Evolutionary conservation across 2,797 vertebrate species (phyloP).

Genomic region (Anolis apletophallus): DNA sequence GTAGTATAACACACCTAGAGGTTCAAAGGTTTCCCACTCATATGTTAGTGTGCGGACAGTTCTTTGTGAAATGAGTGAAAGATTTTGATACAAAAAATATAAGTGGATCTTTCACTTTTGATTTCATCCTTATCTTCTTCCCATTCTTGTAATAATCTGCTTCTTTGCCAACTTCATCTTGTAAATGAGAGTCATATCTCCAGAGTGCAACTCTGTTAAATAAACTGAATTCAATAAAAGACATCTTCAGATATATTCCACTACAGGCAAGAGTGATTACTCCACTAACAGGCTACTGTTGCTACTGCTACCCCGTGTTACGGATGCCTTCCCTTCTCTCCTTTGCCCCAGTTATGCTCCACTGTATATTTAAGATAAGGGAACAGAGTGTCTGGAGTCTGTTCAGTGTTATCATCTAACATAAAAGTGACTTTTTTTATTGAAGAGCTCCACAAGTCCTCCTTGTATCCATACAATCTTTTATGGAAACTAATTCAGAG

Average conservation of each 20-base stretch:
- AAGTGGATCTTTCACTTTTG: slow-evolving; percentile 63
- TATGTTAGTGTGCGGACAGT: background rate
- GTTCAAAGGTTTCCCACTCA: background rate
- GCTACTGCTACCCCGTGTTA: slow-evolving; percentile 80
- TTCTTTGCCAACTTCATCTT: slow-evolving; percentile 79
- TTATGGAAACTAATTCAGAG: slow-evolving; percentile 78
- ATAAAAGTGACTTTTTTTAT: slow-evolving; percentile 82
- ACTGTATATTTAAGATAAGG: slow-evolving; percentile 84
- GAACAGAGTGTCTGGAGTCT: slow-evolving; percentile 80
- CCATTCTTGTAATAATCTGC: slow-evolving; percentile 80
- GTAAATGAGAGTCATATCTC: slow-evolving; percentile 84
- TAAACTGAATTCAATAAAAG: slow-evolving; percentile 84
- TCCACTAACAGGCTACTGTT: slow-evolving; percentile 79
- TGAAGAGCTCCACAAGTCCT: slow-evolving; percentile 74
- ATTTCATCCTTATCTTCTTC: slow-evolving; percentile 76
- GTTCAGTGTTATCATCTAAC: slow-evolving; percentile 80
- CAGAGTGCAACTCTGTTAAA: slow-evolving; percentile 80
- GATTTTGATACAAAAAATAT: slow-evolving; percentile 63
- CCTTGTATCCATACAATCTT: slow-evolving; percentile 59
- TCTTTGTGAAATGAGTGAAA: slow-evolving; percentile 42
- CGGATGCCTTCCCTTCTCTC: slow-evolving; percentile 76
- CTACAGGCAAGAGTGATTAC: slow-evolving; percentile 80
- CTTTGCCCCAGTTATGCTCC: slow-evolving; percentile 77
- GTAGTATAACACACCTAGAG: background rate
- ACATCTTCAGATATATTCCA: slow-evolving; percentile 77